Evolutionary conservation across 2,888 invertebrate genomes (phyloP).

Genomic region (Bombyx huttoni): DNA sequence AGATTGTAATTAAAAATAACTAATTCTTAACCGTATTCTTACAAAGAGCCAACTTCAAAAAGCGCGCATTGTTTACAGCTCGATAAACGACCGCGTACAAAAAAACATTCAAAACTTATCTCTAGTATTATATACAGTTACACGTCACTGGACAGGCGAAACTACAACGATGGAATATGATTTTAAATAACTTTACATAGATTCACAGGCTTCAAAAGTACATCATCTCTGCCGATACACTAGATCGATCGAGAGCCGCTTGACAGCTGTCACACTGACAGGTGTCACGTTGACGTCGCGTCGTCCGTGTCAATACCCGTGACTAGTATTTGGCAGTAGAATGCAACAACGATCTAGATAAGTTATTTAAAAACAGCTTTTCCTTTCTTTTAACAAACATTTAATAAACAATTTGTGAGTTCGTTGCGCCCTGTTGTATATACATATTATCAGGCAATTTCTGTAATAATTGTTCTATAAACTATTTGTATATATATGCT

Average conservation of each 20-base stretch:
- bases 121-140: background rate
- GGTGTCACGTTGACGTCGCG: background rate
- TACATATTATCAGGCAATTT: no score
- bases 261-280: background rate
- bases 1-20: no score
- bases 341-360: conserved; percentile 21
- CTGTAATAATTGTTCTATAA: no score
- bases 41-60: no score
- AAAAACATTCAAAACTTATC: background rate
- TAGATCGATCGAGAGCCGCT: background rate
- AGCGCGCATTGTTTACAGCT: no score
- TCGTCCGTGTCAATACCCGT: conserved; percentile 8
- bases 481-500: no score
- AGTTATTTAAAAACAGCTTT: background rate
- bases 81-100: background rate
- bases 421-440: no score
- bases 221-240: conserved; percentile 1
- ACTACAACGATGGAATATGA: background rate
- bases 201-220: background rate
- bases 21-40: no score
- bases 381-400: background rate
- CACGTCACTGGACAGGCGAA: background rate
- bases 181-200: background rate
- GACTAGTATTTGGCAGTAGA: conserved; percentile 59
- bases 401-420: background rate